Percentiles rank a stretch among this genome's conserved stretches.
These are phyloP conservation scores for Scophthalmus maximus DNA, from an alignment of 2,113 vertebrate species.

Conservation along the genomic window DNA sequence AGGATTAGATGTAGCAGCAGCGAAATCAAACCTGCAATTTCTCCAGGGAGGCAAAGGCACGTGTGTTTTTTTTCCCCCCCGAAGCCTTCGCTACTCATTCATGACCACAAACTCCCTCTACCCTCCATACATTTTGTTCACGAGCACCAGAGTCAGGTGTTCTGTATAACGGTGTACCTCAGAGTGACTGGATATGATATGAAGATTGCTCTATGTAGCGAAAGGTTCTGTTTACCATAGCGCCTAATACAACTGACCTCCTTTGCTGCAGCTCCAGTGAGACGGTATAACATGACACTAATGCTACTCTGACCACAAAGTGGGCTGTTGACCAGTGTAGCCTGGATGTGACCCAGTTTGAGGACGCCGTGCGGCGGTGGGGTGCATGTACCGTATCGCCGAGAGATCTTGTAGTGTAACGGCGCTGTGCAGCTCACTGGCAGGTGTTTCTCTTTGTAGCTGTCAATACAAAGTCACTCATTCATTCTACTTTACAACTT, in stretches of 20 bases:
- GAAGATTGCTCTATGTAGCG: conserved; percentile 32
- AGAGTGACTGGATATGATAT: conserved; percentile 34
- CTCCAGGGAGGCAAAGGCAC: conserved; percentile 20
- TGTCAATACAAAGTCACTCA: conserved; percentile 7
- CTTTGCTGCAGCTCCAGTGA: conserved; percentile 43
- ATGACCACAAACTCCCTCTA: conserved; percentile 45
- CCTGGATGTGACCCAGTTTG: conserved; percentile 62
- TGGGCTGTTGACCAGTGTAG: conserved; percentile 54
- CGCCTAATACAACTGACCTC: conserved; percentile 52
- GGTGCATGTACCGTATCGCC: conserved; percentile 6
- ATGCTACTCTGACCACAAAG: conserved; percentile 51
- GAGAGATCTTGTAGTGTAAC: conserved; percentile 35
- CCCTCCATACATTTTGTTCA: conserved; percentile 28
- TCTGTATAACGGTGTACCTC: too few species aligned
- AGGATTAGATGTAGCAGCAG: conserved; percentile 76
- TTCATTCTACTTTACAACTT: neutral
- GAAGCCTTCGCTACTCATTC: conserved; percentile 59
- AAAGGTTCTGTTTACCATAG: conserved; percentile 52
- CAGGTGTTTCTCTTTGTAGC: conserved; percentile 30
- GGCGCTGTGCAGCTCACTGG: conserved; percentile 1
- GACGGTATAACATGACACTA: conserved; percentile 49
- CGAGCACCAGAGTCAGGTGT: conserved; percentile 51
- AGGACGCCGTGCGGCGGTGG: neutral
- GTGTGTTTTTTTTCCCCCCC: neutral
- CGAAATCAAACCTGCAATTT: conserved; percentile 64